phyloP scores from a whole-genome alignment of 64 coral and sea anemone species.

The Montipora foliosa region DNA sequence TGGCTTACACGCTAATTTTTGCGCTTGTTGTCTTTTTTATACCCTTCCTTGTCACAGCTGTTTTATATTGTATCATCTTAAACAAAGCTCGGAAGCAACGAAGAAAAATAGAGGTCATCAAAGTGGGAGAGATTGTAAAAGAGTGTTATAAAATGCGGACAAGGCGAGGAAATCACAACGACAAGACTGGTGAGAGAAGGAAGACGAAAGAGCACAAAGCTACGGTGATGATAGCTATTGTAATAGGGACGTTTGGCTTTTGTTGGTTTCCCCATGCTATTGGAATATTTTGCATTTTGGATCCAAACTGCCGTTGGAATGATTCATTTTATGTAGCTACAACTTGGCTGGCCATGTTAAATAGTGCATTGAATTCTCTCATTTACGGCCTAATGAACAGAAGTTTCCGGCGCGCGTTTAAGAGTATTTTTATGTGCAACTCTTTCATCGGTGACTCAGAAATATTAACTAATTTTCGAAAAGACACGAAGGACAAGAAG shows the following conservation, averaged over 20 bases:
- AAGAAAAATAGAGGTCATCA: slow-evolving; percentile 49
- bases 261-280: slow-evolving; percentile 87
- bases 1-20: slow-evolving; percentile 70
- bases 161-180: not conserved
- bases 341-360: slow-evolving; percentile 88
- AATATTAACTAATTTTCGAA: slow-evolving; percentile 14
- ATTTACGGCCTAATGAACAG: slow-evolving; percentile 85
- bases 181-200: slow-evolving; percentile 5
- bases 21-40: slow-evolving; percentile 47
- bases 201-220: slow-evolving; percentile 79
- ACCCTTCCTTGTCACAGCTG: slow-evolving; percentile 66
- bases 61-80: slow-evolving; percentile 64
- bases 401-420: slow-evolving; percentile 74
- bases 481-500: not conserved
- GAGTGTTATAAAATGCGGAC: not conserved
- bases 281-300: slow-evolving; percentile 70
- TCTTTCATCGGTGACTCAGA: slow-evolving; percentile 41
- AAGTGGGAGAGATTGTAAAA: slow-evolving; percentile 66
- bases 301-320: slow-evolving; percentile 22
- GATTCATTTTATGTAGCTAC: slow-evolving; percentile 70
- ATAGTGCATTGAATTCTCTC: slow-evolving; percentile 75
- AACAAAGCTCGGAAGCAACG: slow-evolving; percentile 71
- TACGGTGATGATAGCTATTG: slow-evolving; percentile 65
- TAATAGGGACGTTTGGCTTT: slow-evolving; percentile 75
- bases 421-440: slow-evolving; percentile 59